Evolutionary conservation across 2,888 invertebrate genomes (phyloP).

Genomic region (Athalia rosae): DNA sequence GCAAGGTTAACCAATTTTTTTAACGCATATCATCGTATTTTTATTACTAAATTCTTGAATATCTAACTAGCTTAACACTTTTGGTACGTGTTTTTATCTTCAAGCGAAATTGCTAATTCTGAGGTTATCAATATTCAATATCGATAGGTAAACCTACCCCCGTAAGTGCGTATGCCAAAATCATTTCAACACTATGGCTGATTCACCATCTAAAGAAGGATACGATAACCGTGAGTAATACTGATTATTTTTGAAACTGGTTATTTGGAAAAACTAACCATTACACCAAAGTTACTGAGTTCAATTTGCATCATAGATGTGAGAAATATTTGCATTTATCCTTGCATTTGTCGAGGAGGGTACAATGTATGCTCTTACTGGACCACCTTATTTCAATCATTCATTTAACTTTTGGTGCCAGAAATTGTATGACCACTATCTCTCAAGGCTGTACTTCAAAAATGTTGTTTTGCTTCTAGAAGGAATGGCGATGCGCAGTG

Average conservation of each 20-base stretch:
- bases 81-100: not conserved
- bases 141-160: too few relatives aligned
- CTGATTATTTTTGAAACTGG: not conserved
- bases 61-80: not conserved
- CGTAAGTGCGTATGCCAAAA: not conserved
- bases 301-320: not conserved
- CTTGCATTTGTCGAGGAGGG: too few relatives aligned
- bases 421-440: too few relatives aligned
- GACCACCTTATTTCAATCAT: too few relatives aligned
- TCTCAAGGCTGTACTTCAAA: too few relatives aligned
- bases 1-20: not conserved
- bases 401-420: too few relatives aligned
- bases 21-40: not conserved
- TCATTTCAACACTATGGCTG: constrained; percentile 59
- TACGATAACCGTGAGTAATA: constrained; percentile 63
- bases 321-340: not conserved
- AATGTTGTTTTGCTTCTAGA: constrained; percentile 42
- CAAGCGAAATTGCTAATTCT: not conserved
- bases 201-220: constrained; percentile 63
- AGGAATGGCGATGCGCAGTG: constrained; percentile 48
- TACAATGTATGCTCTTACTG: too few relatives aligned
- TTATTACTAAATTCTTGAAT: not conserved
- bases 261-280: not conserved
- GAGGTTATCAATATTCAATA: not conserved
- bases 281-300: constrained; percentile 15